Percentiles rank a stretch among this genome's conserved stretches.
phyloP scores from a whole-genome alignment of 2,888 invertebrate genomes.

The Clanis bilineata region DNA sequence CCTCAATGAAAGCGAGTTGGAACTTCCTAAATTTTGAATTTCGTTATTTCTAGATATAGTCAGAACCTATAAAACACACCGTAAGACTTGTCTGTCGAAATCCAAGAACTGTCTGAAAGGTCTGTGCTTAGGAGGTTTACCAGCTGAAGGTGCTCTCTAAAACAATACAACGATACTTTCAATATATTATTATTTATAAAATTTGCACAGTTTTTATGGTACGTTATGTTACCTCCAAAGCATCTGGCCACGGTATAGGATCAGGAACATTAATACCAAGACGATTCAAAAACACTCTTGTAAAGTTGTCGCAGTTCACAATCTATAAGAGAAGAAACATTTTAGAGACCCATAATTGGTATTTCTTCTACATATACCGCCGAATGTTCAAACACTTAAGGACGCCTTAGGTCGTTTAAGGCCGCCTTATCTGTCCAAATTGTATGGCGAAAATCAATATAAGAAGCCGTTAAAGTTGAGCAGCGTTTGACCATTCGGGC shows the following conservation, averaged over 20 bases:
- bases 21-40: too few species aligned
- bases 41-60: too few species aligned
- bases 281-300: slow-evolving; percentile 91
- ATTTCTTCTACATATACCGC: too few species aligned
- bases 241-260: slow-evolving; percentile 73
- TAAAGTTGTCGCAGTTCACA: slow-evolving; percentile 93
- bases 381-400: too few species aligned
- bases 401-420: too few species aligned
- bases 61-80: slow-evolving; percentile 51
- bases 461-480: too few species aligned
- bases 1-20: too few species aligned
- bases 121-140: slow-evolving; percentile 75
- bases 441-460: too few species aligned
- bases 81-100: slow-evolving; percentile 87
- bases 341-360: not conserved
- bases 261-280: slow-evolving; percentile 92
- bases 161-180: slow-evolving; percentile 65
- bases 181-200: slow-evolving; percentile 2
- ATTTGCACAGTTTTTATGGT: not conserved
- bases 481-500: too few species aligned
- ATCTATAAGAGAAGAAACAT: slow-evolving; percentile 77
- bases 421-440: too few species aligned
- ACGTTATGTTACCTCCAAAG: slow-evolving; percentile 50
- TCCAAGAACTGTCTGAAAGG: slow-evolving; percentile 91
- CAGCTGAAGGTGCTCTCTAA: slow-evolving; percentile 53